Base-by-base conservation (phyloP, 2,888 invertebrate genomes). In the Caradrina clavipalpis region DNA sequence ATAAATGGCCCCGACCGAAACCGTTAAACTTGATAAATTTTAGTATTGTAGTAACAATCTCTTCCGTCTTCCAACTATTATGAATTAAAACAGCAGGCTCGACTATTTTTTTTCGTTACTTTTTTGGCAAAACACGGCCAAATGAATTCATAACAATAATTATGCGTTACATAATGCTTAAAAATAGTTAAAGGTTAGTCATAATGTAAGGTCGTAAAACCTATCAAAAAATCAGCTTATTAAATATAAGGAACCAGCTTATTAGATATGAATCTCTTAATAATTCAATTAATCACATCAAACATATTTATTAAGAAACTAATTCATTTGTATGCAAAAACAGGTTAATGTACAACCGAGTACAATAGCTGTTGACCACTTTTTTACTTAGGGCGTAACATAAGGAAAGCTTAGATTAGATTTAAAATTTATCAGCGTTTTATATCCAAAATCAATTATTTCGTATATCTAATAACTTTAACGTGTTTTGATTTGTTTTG, bases 41-140 rank as follows among this genome's bases (percentile, higher is more conserved):
- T 54, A 31, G 13, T 39, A 1, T 39, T 61, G 11, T 47, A 53
- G 17, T 17, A n/a, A 62, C 54, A 54, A 73, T 62, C 47, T 22
- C 47, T 54, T 63, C 26, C 62, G 39, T 47, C 19, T 31, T 49
- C 15, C 19, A 47, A 60, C 10, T 6, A 13, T 47, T 47, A 49
- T 31, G 31, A 35, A 69, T 22, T 51, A 8, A 26, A 21, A 21
- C 17, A 60, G 15, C 21, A 39, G 31, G 2, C 1, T 4, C 6
- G 21, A 17, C 11, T 13, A 13, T 31, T 21, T n/a, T 39, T 55
- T 13, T 63, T 45, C 35, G 0, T 8, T 17, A 3, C 5, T 19
- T 68, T 42, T 57, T 17, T 50, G 19, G 21, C 17, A 39, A 26
- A 73, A 15, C 8, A 5, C 15, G 10, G 6, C 3, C 53, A 26